Base-by-base conservation (phyloP, 92 coral and sea anemone genomes). In the Parazoanthus darwini region DNA sequence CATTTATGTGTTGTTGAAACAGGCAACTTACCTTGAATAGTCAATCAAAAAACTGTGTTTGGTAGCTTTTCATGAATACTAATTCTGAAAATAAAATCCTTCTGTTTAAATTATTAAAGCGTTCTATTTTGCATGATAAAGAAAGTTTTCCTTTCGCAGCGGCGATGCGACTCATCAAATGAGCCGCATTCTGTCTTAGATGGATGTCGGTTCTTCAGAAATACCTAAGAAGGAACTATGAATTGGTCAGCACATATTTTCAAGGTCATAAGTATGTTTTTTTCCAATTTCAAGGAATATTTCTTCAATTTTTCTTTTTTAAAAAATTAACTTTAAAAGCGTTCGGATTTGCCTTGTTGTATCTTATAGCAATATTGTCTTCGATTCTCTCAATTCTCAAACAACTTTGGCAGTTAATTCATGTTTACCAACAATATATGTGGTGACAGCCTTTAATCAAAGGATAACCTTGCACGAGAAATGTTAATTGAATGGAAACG, bases 61-160 rank as follows among this genome's bases (percentile, higher is more conserved):
- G 77, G 43, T 73, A 10, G 77, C n/a, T 36, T 13, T 73, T 35
- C 70, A 36, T 33, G n/a, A 22, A 26, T 11, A 33, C 77, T 33
- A 73, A 11, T 73, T 72, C 8, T 15, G 2, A 58, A 80, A 54
- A 54, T 80, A 80, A 56, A 56, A 33, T 80, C 9, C 50, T 36
- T 33, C 71, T 54, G 50, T 80, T 58, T 80, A 14, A 56, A 80
- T 80, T 80, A 80, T 80, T 80, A 80, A 80, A 80, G 72, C 44
- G 18, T 54, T 35, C 85, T 80, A 43, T 16, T 80, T 80, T 80
- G 85, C 85, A 80, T 80, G 43, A 80, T 80, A 80, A 80, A 54
- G 73, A 11, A 15, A 58, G 71, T 4, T 80, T 56, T 80, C 37
- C 63, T 80, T 80, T 56, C 48, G 50, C 85, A 58, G 46, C 37